Evolutionary conservation across 2,113 vertebrate species (phyloP).

Genomic region (Bos javanicus): DNA sequence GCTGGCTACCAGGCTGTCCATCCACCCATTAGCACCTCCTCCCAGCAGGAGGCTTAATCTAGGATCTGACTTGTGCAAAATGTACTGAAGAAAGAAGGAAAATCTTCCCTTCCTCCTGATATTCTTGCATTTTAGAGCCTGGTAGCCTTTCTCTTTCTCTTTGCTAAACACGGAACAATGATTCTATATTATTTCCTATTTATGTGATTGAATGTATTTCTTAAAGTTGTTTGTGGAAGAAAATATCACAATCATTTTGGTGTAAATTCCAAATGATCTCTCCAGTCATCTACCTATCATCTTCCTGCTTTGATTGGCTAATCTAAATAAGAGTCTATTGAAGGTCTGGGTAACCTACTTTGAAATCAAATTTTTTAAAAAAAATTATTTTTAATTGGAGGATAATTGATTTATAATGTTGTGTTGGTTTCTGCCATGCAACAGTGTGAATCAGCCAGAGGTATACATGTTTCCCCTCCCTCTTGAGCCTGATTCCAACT

Average conservation of each 20-base stretch:
- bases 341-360: background rate
- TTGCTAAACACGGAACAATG: background rate
- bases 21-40: background rate
- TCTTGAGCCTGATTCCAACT: background rate
- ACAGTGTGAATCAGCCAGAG: background rate
- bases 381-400: background rate
- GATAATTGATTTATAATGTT: background rate
- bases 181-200: background rate
- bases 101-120: background rate
- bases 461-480: background rate
- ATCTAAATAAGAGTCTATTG: background rate
- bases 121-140: background rate
- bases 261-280: background rate
- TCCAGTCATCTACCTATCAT: background rate
- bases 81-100: background rate
- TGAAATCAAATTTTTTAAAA: background rate
- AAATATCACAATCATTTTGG: background rate
- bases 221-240: background rate
- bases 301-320: background rate
- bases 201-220: background rate
- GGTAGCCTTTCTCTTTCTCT: background rate
- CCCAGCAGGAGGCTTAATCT: background rate
- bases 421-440: background rate
- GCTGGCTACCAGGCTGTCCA: background rate
- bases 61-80: background rate